Evolutionary conservation across 2,797 vertebrate species (phyloP).

Genomic region (Pampus argenteus): DNA sequence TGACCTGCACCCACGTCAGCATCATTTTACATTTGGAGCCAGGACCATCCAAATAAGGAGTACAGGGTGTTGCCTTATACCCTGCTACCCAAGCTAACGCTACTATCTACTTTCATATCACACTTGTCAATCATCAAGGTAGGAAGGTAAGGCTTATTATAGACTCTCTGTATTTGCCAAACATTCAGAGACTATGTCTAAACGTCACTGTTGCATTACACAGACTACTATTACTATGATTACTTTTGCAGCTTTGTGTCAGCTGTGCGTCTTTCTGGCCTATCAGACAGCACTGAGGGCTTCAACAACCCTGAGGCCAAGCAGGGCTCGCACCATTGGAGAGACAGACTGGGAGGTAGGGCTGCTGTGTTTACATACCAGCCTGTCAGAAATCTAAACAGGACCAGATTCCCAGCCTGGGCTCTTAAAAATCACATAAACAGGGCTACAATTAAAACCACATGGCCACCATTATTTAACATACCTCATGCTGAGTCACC

Average conservation of each 20-base stretch:
- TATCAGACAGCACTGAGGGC: slow-evolving; percentile 13
- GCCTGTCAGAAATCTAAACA: slow-evolving; percentile 68
- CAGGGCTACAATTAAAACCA: slow-evolving; percentile 68
- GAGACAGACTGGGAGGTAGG: slow-evolving; percentile 15
- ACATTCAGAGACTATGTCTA: too few species aligned
- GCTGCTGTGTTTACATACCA: slow-evolving; percentile 76
- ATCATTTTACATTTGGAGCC: too few species aligned
- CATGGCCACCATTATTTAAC: slow-evolving; percentile 42
- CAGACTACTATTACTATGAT: not conserved
- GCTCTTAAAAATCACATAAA: slow-evolving; percentile 59
- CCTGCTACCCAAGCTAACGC: too few species aligned
- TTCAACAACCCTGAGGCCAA: too few species aligned
- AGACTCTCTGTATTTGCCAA: too few species aligned
- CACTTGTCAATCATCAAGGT: too few species aligned
- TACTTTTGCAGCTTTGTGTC: not conserved
- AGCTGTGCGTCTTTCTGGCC: not conserved
- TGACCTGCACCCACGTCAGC: too few species aligned
- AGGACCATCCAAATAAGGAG: too few species aligned
- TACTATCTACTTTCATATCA: too few species aligned
- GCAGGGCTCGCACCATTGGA: not conserved
- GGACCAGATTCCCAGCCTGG: slow-evolving; percentile 57
- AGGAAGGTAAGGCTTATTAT: too few species aligned
- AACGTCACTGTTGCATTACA: not conserved
- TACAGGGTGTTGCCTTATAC: too few species aligned
- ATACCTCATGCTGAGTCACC: slow-evolving; percentile 16